Conservation (phyloP, 2,888 invertebrate genomes). For the Pristionchus fissidentatus region DNA sequence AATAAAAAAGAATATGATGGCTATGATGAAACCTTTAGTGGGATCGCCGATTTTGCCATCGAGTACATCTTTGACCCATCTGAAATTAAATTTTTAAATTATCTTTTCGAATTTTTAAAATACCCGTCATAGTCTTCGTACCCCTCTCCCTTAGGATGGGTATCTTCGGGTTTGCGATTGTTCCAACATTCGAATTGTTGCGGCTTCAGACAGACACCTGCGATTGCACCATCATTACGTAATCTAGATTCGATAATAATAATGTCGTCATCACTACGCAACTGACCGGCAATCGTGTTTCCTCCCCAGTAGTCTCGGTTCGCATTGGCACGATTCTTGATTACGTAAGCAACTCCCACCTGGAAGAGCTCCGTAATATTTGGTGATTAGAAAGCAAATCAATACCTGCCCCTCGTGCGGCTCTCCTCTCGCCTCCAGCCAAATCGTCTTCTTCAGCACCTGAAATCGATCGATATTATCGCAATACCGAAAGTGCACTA, state of each 20-base stretch:
- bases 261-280: neutral
- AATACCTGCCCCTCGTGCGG: neutral
- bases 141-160: neutral
- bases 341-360: conserved; percentile 10
- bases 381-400: neutral
- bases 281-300: neutral
- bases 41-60: neutral
- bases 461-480: no score
- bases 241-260: no score
- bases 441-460: conserved; percentile 36
- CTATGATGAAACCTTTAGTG: neutral
- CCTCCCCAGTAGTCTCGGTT: conserved; percentile 15
- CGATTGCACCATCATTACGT: no score
- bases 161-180: neutral
- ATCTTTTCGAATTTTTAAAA: neutral
- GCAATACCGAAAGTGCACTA: no score
- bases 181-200: conserved; percentile 33
- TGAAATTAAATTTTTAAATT: neutral
- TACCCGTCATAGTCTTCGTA: neutral
- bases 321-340: conserved; percentile 22
- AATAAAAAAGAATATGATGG: no score
- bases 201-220: conserved; percentile 8
- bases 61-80: neutral
- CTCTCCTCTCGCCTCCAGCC: neutral
- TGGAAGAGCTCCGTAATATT: neutral